These are phyloP conservation scores for Pterobdella sp. DNA, from an alignment of 2,888 invertebrate species.

Conservation along the genomic window DNA sequence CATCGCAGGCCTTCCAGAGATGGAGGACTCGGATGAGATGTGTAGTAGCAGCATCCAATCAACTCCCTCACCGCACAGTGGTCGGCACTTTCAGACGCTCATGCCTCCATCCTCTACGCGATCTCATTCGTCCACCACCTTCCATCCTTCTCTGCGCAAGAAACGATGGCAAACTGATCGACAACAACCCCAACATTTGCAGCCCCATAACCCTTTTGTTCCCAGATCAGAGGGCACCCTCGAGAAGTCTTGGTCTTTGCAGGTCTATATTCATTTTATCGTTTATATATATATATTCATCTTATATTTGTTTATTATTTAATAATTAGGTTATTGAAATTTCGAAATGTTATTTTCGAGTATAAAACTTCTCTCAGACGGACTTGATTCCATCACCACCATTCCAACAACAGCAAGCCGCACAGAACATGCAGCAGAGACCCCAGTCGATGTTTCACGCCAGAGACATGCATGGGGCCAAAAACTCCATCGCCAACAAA, in stretches of 20 bases:
- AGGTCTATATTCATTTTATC: conserved; percentile 26
- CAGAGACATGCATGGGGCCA: not conserved
- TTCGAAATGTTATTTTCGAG: not conserved
- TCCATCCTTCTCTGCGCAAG: conserved; percentile 54
- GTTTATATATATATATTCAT: not conserved
- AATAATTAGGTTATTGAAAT: not conserved
- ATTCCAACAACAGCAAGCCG: conserved; percentile 38
- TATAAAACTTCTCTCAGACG: conserved; percentile 23
- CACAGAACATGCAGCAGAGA: conserved; percentile 40
- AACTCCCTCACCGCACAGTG: conserved; percentile 40
- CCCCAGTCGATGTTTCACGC: conserved; percentile 47
- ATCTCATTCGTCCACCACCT: conserved; percentile 48
- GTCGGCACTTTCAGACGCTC: conserved; percentile 32
- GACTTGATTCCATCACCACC: conserved; percentile 48
- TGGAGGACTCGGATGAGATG: conserved; percentile 45
- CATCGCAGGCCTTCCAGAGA: conserved; percentile 38
- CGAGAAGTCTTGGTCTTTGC: conserved; percentile 50
- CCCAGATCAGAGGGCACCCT: conserved; percentile 48
- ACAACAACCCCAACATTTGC: conserved; percentile 10
- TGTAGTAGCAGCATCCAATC: conserved; percentile 42
- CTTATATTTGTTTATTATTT: not conserved
- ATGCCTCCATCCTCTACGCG: conserved; percentile 33
- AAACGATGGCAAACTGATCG: conserved; percentile 46
- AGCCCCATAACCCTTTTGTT: not conserved
- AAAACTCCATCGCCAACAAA: conserved; percentile 32